A percentile compares a stretch with the other conserved stretches of the same genome.
phyloP scores from a whole-genome alignment of 2,888 invertebrate genomes.

The Tanaodytes sp. region DNA sequence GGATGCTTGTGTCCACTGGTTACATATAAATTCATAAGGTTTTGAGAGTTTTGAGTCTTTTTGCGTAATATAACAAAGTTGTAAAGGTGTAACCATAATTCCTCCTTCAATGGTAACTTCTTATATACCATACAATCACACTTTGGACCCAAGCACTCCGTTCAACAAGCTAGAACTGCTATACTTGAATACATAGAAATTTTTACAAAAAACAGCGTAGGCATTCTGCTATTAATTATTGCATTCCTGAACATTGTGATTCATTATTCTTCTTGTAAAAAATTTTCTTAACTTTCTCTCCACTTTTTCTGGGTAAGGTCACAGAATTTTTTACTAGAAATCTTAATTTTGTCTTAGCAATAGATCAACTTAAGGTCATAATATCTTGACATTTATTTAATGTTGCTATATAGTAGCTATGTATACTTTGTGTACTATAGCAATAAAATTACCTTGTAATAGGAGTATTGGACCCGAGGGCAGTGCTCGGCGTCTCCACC shows the following conservation, averaged over 20 bases:
- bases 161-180: constrained; percentile 19
- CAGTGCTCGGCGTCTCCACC: constrained; percentile 37
- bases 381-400: constrained; percentile 37
- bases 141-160: constrained; percentile 9
- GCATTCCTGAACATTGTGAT: constrained; percentile 15
- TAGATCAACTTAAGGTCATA: constrained; percentile 32
- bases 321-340: constrained; percentile 33
- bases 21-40: constrained; percentile 10
- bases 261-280: constrained; percentile 8
- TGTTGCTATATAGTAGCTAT: constrained; percentile 26
- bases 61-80: constrained; percentile 11
- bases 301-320: too few relatives aligned
- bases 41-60: constrained; percentile 10
- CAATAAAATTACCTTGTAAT: constrained; percentile 37
- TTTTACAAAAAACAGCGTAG: constrained; percentile 25
- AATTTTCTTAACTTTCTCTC: too few relatives aligned
- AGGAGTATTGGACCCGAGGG: constrained; percentile 38
- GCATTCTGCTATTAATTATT: constrained; percentile 15
- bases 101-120: constrained; percentile 10
- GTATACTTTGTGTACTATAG: constrained; percentile 32
- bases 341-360: constrained; percentile 31
- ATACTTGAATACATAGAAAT: constrained; percentile 25
- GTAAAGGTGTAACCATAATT: constrained; percentile 11
- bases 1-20: constrained; percentile 11
- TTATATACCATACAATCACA: constrained; percentile 11